Evolutionary conservation across 2,797 vertebrate genomes (phyloP), one percentile per base, ranked within the genome.

Genomic region (Luscinia luscinia): DNA sequence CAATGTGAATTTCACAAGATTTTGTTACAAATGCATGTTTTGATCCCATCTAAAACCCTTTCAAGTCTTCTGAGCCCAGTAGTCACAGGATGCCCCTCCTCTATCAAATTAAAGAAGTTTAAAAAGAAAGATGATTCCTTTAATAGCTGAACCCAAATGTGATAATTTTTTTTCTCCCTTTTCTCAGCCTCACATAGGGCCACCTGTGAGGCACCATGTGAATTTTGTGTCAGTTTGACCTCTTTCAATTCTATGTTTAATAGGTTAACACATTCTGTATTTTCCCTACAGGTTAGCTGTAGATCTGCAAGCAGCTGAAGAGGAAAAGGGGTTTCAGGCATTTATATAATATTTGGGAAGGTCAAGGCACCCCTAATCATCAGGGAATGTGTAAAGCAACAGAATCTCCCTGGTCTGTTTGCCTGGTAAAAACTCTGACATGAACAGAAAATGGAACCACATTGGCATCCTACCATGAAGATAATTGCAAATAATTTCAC

Each of bases 201-300:
- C 15, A 75, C 38, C 40, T 87, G 14, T 45, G 70, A 94, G 72
- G 30, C 12, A 62, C 27, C 21, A 27, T 10, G n/a, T 52, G 77
- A 94, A 8, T 69, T 92, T 62, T 96, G 41, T 41, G 72, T 40
- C 74, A 17, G 75, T 93, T 79, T 96, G 89, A 91, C 70, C 72
- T 96, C 96, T 95, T 96, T 76, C 17, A 69, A 88, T 89, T 94
- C 84, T 87, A 5, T 57, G 34, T 92, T 96, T 94, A 95, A 93
- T 78, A 94, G 62, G 26, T 73, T 94, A 75, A 27, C 16, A 6
- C 5, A 5, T 92, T 93, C 52, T 45, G 2, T 63, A 54, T 36
- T 85, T 93, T 96, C 78, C 28, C 59, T 75, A 40, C 26, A 95
- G 81, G 11, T 80, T 86, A 93, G 30, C 41, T 55, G 57, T 28